phyloP scores from a whole-genome alignment of 2,113 vertebrate species.

The Sylvia atricapilla region DNA sequence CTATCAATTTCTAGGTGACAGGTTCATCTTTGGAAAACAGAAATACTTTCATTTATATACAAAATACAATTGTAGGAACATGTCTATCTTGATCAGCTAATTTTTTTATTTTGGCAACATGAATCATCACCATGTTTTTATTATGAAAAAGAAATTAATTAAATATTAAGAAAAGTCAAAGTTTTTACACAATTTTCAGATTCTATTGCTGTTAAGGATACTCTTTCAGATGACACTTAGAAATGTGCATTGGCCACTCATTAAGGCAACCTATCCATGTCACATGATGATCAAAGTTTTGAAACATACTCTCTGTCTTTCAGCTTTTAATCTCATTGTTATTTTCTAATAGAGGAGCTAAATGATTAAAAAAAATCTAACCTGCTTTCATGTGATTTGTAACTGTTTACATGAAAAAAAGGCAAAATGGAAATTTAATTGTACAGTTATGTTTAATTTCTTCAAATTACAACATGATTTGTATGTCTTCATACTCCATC shows the following conservation, averaged over 20 bases:
- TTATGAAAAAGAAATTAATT: not conserved
- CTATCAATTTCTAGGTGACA: not conserved
- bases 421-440: not conserved
- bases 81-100: not conserved
- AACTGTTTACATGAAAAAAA: not conserved
- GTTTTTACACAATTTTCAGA: not conserved
- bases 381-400: not conserved
- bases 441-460: not conserved
- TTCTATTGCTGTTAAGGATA: not conserved
- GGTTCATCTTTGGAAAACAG: not conserved
- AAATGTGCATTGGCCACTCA: not conserved
- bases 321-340: not conserved
- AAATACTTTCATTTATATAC: not conserved
- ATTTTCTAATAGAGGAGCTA: not conserved
- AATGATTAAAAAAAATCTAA: not conserved
- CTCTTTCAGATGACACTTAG: not conserved
- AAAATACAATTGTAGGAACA: not conserved
- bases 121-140: not conserved
- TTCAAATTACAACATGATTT: not conserved
- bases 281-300: not conserved
- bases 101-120: not conserved
- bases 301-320: not conserved
- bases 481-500: not conserved
- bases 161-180: not conserved
- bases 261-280: not conserved